These are phyloP conservation scores for Caenorhabditis tropicalis DNA, from an alignment of 1,140 invertebrate species.

Conservation along the genomic window DNA sequence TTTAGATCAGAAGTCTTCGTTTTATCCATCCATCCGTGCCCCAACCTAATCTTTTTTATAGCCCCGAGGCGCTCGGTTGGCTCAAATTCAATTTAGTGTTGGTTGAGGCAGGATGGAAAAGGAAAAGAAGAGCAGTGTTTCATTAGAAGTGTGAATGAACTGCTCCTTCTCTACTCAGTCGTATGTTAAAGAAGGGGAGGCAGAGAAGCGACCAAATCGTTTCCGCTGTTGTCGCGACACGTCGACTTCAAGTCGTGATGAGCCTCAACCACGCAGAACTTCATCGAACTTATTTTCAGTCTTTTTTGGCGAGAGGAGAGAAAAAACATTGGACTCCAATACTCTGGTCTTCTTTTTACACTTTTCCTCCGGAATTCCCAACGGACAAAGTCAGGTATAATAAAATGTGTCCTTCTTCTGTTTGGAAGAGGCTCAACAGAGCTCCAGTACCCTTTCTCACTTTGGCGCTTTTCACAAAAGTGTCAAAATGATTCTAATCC, in stretches of 20 bases:
- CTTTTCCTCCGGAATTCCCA: background rate
- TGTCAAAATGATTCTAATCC: constrained; percentile 45
- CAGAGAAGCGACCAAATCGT: constrained; percentile 20
- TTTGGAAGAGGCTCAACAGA: background rate
- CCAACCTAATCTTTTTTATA: constrained; percentile 44
- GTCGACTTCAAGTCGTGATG: constrained; percentile 41
- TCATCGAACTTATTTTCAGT: constrained; percentile 38
- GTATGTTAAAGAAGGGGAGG: background rate
- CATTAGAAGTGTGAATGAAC: constrained; percentile 45
- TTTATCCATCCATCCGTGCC: constrained; percentile 11
- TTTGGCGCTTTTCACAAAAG: constrained; percentile 7
- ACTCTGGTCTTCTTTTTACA: background rate
- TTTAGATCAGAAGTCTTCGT: constrained; percentile 25
- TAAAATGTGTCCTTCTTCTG: constrained; percentile 7
- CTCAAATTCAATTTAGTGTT: constrained; percentile 42
- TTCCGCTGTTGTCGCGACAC: constrained; percentile 38
- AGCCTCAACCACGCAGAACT: constrained; percentile 9
- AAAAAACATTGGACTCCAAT: background rate
- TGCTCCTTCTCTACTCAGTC: background rate
- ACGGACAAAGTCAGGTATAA: constrained; percentile 36
- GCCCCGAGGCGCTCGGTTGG: constrained; percentile 38
- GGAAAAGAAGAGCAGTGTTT: constrained; percentile 11
- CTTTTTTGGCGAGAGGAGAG: background rate
- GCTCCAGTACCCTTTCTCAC: background rate
- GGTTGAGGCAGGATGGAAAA: background rate